A percentile compares a stretch with the other conserved stretches of the same genome.
These are phyloP conservation scores for Allacma fusca DNA, from an alignment of 2,888 invertebrate genomes.

Conservation along the genomic window DNA sequence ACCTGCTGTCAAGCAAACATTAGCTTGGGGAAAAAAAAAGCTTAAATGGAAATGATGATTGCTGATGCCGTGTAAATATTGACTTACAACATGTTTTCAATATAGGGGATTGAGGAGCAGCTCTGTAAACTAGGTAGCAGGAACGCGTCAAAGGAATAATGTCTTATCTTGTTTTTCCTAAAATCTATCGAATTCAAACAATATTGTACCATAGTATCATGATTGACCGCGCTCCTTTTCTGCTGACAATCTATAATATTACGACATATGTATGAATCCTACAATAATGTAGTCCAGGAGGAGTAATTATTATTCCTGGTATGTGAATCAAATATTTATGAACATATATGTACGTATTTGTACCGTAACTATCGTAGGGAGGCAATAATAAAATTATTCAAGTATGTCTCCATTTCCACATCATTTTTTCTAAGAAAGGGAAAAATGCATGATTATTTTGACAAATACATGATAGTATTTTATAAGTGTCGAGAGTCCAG, in stretches of 20 bases:
- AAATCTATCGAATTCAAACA: constrained; percentile 3
- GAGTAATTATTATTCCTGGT: no score
- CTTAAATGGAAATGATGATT: constrained; percentile 9
- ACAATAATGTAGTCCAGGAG: no score
- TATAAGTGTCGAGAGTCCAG: no score
- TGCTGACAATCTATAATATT: not conserved
- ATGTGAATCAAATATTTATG: no score
- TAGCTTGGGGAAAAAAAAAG: not conserved
- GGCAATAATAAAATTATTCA: no score
- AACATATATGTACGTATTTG: no score
- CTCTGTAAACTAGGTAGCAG: not conserved
- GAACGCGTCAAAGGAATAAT: not conserved
- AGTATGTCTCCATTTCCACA: no score
- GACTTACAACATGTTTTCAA: constrained; percentile 1
- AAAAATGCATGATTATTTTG: no score
- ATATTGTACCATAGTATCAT: not conserved
- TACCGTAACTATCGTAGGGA: no score
- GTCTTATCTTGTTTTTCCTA: constrained; percentile 7
- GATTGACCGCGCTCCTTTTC: not conserved
- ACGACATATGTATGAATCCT: no score
- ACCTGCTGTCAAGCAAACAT: not conserved
- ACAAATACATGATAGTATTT: no score
- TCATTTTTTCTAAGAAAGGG: no score
- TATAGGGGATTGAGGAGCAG: not conserved
- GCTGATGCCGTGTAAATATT: not conserved